Conservation (phyloP, 2,797 vertebrate species). For the Phalloptychus januarius region DNA sequence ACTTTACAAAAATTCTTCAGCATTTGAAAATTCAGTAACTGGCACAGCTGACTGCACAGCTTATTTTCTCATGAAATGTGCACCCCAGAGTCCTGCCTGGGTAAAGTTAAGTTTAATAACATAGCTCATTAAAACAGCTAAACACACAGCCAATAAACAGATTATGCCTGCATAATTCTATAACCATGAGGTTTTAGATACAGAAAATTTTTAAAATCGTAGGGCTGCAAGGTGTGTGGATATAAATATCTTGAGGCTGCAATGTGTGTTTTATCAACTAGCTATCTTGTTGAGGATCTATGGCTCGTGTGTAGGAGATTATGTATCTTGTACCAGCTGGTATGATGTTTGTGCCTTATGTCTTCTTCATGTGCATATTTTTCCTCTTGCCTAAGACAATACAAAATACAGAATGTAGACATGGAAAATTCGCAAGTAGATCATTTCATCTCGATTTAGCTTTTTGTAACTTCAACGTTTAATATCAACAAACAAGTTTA, state of each 20-base stretch:
- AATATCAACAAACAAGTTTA: neutral
- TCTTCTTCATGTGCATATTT: slow-evolving; percentile 22
- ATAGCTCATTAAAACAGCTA: neutral
- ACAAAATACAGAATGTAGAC: slow-evolving; percentile 6
- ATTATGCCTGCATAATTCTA: neutral
- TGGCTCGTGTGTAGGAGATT: slow-evolving; percentile 29
- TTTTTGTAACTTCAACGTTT: neutral
- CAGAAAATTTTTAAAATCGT: neutral
- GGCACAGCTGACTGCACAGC: neutral
- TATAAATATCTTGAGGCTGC: neutral
- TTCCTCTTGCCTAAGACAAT: neutral
- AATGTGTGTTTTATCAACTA: slow-evolving; percentile 12
- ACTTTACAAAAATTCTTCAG: neutral
- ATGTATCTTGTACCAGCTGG: slow-evolving; percentile 40
- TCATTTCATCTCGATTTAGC: neutral
- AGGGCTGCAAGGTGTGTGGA: neutral
- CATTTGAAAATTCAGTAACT: neutral
- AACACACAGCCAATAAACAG: neutral
- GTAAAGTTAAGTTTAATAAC: slow-evolving; percentile 32
- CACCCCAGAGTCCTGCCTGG: slow-evolving; percentile 34
- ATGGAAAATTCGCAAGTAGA: neutral
- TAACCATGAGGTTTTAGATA: neutral
- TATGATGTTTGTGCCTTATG: slow-evolving; percentile 29
- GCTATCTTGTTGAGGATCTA: slow-evolving; percentile 29
- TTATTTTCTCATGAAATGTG: slow-evolving; percentile 2